phyloP scores from a whole-genome alignment of 2,797 vertebrate genomes.

The Gouania willdenowi region DNA sequence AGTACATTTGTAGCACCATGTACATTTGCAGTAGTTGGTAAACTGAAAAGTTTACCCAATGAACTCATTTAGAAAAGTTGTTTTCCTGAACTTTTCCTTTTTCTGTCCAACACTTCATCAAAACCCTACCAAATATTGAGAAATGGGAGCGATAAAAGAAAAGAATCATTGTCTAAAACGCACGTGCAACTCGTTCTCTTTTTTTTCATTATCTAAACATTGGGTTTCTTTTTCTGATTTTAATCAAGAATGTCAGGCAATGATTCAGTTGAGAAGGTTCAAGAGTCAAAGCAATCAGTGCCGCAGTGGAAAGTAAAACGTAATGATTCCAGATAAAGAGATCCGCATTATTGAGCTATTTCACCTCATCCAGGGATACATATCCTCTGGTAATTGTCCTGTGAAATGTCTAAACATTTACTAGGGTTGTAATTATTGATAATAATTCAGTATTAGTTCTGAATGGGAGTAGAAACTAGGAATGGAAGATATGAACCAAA shows the following conservation, averaged over 20 bases:
- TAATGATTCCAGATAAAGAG: not conserved
- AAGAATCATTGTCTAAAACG: no score
- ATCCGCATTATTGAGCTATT: conserved; percentile 6
- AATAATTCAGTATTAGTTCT: conserved; percentile 22
- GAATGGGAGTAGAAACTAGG: no score
- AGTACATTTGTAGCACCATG: no score
- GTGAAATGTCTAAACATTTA: conserved; percentile 12
- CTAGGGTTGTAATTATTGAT: conserved; percentile 21
- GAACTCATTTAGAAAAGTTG: no score
- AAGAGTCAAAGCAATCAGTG: not conserved
- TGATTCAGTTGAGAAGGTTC: not conserved
- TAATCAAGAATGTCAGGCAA: not conserved
- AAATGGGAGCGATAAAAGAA: no score
- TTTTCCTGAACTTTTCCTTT: no score
- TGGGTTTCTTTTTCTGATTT: not conserved
- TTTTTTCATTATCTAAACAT: no score
- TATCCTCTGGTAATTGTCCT: conserved; percentile 8
- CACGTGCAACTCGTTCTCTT: no score
- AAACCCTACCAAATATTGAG: no score
- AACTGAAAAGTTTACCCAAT: no score
- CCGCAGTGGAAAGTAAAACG: not conserved
- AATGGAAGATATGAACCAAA: conserved; percentile 20
- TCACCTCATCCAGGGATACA: not conserved
- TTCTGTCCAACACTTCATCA: no score
- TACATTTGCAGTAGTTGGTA: no score